phyloP scores from a whole-genome alignment of 2,797 vertebrate species.

The Perodicticus potto region DNA sequence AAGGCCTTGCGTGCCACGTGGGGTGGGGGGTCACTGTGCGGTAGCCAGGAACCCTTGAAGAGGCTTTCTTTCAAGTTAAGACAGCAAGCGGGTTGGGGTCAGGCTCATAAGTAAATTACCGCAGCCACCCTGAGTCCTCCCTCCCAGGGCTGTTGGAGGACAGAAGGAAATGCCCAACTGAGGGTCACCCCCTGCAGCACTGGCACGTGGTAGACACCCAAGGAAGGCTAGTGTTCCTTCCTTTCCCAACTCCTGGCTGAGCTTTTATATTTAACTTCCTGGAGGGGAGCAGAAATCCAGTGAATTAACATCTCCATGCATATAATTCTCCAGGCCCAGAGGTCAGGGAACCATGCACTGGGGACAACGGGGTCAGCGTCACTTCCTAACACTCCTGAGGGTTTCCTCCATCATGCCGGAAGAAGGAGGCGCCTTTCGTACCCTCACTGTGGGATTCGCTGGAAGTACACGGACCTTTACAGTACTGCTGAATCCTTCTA shows the following conservation, averaged over 20 bases:
- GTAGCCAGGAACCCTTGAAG: not conserved
- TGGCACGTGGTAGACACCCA: not conserved
- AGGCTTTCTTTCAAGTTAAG: not conserved
- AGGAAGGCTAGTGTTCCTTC: not conserved
- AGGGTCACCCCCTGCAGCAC: not conserved
- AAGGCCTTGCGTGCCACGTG: too few relatives aligned
- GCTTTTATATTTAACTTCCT: not conserved
- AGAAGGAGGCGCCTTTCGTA: conserved; percentile 35
- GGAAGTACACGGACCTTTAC: conserved; percentile 42
- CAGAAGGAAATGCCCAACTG: not conserved
- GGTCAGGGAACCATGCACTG: fast-evolving
- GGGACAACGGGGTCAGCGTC: fast-evolving
- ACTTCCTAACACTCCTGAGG: not conserved
- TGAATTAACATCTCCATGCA: not conserved
- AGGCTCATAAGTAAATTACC: not conserved
- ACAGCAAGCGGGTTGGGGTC: not conserved
- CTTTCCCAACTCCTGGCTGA: not conserved
- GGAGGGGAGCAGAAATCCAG: not conserved
- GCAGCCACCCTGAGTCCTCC: fast-evolving
- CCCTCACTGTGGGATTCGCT: conserved; percentile 12
- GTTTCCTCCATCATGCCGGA: conserved; percentile 34
- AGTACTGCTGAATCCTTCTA: conserved; percentile 7
- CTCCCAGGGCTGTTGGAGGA: too few relatives aligned
- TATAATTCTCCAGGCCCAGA: not conserved
- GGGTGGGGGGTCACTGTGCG: not conserved